Evolutionary conservation across 1,140 invertebrate species (phyloP).

Genomic region (Cydia fagiglandana): DNA sequence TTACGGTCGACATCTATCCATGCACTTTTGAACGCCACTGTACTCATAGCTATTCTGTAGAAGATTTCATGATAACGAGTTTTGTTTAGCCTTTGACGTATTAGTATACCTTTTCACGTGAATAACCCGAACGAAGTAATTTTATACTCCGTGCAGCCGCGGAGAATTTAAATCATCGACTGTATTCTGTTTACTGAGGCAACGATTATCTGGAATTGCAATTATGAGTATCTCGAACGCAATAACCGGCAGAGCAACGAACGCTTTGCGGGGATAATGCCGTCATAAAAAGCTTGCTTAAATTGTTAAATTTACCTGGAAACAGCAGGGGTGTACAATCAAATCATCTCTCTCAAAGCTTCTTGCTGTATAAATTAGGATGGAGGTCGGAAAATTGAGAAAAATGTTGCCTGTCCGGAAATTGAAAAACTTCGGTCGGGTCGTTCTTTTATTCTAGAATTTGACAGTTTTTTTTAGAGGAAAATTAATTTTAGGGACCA

Average conservation of each 20-base stretch:
- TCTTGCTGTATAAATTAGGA: slow-evolving; percentile 72
- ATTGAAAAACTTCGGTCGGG: slow-evolving; percentile 71
- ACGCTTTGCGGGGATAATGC: slow-evolving; percentile 60
- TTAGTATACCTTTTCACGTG: background rate
- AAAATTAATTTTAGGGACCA: slow-evolving; percentile 57
- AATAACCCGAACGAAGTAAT: background rate
- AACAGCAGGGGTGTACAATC: slow-evolving; percentile 69
- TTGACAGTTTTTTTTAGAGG: slow-evolving; percentile 60
- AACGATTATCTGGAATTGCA: slow-evolving; percentile 56
- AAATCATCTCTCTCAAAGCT: slow-evolving; percentile 67
- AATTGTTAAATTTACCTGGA: slow-evolving; percentile 71
- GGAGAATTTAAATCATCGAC: slow-evolving; percentile 37
- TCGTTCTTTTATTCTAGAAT: slow-evolving; percentile 63
- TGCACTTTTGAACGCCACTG: too few species aligned
- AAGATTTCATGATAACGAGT: too few species aligned
- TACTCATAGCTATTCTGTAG: too few species aligned
- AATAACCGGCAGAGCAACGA: slow-evolving; percentile 50
- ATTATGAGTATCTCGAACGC: slow-evolving; percentile 59
- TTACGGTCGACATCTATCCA: too few species aligned
- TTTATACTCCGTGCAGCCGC: background rate
- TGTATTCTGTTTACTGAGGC: slow-evolving; percentile 45
- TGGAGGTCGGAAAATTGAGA: slow-evolving; percentile 68
- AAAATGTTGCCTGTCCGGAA: slow-evolving; percentile 69
- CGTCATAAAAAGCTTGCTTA: slow-evolving; percentile 66
- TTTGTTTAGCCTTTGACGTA: background rate